Evolutionary conservation across 2,113 vertebrate genomes (phyloP), one percentile per base, ranked within the genome.

Genomic region (Myocastor coypus): DNA sequence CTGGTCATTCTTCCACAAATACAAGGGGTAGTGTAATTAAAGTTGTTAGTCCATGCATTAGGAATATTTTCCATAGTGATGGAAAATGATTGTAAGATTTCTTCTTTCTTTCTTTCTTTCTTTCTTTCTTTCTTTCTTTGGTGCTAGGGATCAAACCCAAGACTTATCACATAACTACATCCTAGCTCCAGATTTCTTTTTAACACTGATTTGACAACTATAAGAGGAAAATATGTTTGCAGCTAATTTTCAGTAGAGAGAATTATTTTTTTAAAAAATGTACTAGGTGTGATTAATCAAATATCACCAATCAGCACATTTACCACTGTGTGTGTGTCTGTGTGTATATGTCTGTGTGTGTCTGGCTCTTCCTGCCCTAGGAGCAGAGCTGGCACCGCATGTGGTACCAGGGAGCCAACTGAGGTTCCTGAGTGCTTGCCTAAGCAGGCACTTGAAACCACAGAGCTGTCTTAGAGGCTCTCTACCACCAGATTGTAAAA

Each of bases 131-230:
- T 20, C 26, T 46, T 46, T 32, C 14, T 78, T 50, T 75, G n/a
- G n/a, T 71, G n/a, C n/a, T n/a, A 19, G n/a, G n/a, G n/a, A 71
- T 71, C n/a, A 71, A 71, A 37, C n/a, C 8, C 69, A 71, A 19
- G 69, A 22, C 20, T 37, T 40, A 71, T 71, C 68, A 71, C 68
- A 71, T 19, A 71, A 71, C 69, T 40, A 71, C 9, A 71, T 12
- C 34, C 11, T 69, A 34, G 2, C 34, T 55, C 34, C 55, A 82
- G 80, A 59, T 91, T 93, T 73, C 10, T 89, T 89, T 64, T 90
- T 61, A 78, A 84, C 68, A 69, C 71, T 57, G 57, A 71, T 71
- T 91, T 95, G 66, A 57, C 26, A 82, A 63, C 89, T 96, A 82
- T 57, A 57, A 81, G 93, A 93, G 83, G 57, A 91, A 88, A 92